Conservation (phyloP, 2,797 vertebrate genomes). For the Crocodylus rhombifer region DNA sequence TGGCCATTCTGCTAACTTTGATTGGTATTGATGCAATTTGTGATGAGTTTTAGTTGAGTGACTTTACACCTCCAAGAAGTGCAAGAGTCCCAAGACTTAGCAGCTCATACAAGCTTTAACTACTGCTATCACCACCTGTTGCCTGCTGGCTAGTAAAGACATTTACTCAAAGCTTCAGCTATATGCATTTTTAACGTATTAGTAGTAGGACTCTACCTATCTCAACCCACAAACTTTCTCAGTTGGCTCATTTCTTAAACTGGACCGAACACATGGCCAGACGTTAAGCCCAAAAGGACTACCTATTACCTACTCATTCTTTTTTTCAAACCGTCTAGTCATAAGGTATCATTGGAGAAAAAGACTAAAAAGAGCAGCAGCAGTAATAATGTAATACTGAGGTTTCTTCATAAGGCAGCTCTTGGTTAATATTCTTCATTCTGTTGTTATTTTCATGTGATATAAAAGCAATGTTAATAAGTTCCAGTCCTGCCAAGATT, state of each 20-base stretch:
- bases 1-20: background rate
- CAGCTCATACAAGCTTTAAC: background rate
- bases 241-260: background rate
- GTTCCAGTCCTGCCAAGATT: background rate
- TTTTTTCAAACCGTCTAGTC: background rate
- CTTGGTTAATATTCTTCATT: background rate
- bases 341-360: background rate
- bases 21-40: background rate
- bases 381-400: no score
- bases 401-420: background rate
- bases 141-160: accelerated
- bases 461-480: accelerated
- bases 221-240: background rate
- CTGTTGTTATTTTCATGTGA: background rate
- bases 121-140: background rate
- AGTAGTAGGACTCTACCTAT: background rate
- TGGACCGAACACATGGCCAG: background rate
- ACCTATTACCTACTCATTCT: background rate
- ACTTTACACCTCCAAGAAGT: background rate
- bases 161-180: background rate
- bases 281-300: background rate
- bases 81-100: background rate
- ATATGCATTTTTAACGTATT: accelerated
- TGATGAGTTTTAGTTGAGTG: background rate
- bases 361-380: background rate